Base-by-base conservation (phyloP, 2,888 invertebrate genomes). In the Koerneria pararmatus region DNA sequence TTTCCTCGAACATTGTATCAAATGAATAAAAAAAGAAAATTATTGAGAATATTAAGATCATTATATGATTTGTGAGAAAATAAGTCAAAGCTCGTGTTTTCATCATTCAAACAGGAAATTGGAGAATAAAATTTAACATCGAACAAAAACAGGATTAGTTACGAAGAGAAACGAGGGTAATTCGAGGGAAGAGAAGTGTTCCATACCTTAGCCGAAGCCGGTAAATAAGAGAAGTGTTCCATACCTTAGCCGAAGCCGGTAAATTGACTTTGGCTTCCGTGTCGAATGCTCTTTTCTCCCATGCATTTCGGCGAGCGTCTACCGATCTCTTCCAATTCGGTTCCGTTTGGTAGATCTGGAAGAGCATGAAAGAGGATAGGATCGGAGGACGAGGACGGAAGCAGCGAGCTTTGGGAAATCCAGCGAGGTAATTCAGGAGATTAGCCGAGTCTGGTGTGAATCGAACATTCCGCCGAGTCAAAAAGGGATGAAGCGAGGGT, bases 251-350 rank as follows among this genome's bases (percentile, higher is more conserved):
- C 37, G 74, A 70, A 35, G 76, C 71, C 34, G 80, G 80, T 24
- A 74, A 70, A 29, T 74, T 73, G 53, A 80, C 69, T 22, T 70
- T 71, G 34, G 74, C 71, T 49, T 80, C 80, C 0, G 71, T 76
- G 54, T 76, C 74, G 37, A 71, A 73, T n/a, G 79, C 77, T 34
- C 74, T 70, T 35, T 71, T 69, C 57, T 78, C 78, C 81, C 81
- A 81, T 11, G 77, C 77, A 48, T 74, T 69, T 37, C 75, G 74
- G 34, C 81, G 71, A 46, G 78, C 71, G 57, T 76, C 70, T 3
- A 80, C 80, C 48, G 72, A 76, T 1, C 77, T 70, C 32, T 77
- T 72, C 81, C 81, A 81, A 58, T 81, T 79, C 11, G 80, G 80
- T 54, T 79, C 79, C 27, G 71, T 71, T 46, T 69, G 69, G 68